Evolutionary conservation across 2,113 vertebrate species (phyloP).

Genomic region (Cyanistes caeruleus): DNA sequence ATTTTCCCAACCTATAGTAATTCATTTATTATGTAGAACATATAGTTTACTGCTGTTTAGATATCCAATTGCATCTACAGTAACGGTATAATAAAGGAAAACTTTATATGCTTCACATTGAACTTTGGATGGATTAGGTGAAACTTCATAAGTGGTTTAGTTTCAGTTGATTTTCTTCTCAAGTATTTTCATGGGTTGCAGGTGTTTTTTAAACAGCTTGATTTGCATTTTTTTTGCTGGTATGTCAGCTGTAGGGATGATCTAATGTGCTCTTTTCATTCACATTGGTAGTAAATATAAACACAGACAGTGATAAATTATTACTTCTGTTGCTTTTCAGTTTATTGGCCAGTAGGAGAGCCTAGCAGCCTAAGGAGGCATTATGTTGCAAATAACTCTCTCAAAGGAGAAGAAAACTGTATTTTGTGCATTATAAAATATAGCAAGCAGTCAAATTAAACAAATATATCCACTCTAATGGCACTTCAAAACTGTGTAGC

Average conservation of each 20-base stretch:
- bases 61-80: background rate
- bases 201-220: background rate
- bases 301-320: background rate
- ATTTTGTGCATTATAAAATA: slow-evolving; percentile 15
- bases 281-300: background rate
- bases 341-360: background rate
- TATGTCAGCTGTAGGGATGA: background rate
- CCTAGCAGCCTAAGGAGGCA: background rate
- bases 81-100: background rate
- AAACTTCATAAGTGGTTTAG: background rate
- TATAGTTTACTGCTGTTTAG: background rate
- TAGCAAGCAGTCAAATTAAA: slow-evolving; percentile 7
- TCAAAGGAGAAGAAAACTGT: background rate
- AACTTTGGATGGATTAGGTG: background rate
- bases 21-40: background rate
- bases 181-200: background rate
- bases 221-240: background rate
- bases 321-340: background rate
- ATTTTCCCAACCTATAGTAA: background rate
- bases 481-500: background rate
- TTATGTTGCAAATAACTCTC: slow-evolving; percentile 17
- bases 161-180: background rate
- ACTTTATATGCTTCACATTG: background rate
- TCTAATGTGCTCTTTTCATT: background rate
- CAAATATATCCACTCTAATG: background rate